These are phyloP conservation scores for Chloroceryle aenea DNA, from an alignment of 2,113 vertebrate species.

Conservation along the genomic window DNA sequence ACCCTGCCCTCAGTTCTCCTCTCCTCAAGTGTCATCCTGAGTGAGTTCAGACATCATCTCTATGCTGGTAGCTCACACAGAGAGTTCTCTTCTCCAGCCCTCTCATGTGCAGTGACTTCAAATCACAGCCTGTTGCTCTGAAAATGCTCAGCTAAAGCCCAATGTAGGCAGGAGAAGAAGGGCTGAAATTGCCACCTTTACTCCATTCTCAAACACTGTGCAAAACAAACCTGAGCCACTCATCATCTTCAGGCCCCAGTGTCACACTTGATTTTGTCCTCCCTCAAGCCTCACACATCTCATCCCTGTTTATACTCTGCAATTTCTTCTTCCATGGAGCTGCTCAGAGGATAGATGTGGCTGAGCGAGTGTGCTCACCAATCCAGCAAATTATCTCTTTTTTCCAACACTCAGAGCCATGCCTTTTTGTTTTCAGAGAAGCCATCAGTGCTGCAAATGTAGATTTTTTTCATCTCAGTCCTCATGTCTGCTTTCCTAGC, in stretches of 20 bases:
- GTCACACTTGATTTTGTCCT: background rate
- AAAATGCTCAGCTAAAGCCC: background rate
- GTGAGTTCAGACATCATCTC: background rate
- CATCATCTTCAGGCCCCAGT: background rate
- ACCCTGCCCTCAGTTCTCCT: background rate
- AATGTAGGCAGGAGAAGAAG: background rate
- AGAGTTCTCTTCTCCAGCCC: background rate
- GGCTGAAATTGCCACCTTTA: background rate
- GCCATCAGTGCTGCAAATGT: background rate
- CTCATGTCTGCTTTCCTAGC: constrained; percentile 6
- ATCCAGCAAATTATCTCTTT: background rate
- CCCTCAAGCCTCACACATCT: background rate
- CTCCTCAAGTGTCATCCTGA: background rate
- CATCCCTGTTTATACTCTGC: background rate
- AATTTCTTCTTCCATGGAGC: background rate
- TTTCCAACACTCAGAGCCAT: background rate
- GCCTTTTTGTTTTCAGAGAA: background rate
- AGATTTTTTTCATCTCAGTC: background rate
- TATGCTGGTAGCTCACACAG: background rate
- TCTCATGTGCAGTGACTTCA: background rate
- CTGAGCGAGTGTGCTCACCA: background rate
- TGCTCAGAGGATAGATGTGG: background rate
- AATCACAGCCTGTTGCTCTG: fast-evolving
- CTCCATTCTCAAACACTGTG: background rate
- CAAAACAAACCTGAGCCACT: background rate